Percentiles rank a stretch among this genome's conserved stretches.
Evolutionary conservation across 2,113 vertebrate genomes (phyloP).

Genomic region (Acanthochromis polyacanthus): DNA sequence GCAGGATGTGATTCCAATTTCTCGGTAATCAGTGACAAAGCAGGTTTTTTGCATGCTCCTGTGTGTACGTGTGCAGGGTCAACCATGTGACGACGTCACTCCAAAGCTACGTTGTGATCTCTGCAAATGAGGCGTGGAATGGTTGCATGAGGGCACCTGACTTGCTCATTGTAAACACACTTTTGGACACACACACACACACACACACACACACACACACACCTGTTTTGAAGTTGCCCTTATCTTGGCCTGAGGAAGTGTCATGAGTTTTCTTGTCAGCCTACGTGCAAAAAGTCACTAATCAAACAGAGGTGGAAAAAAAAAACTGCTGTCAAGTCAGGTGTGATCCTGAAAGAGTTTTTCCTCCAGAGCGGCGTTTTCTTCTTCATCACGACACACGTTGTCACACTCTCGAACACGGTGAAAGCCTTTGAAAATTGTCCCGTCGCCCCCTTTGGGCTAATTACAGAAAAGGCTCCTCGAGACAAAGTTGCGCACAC

Average conservation of each 20-base stretch:
- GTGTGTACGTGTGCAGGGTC: constrained; percentile 26
- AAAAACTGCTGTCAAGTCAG: constrained; percentile 1
- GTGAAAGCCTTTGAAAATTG: constrained; percentile 54
- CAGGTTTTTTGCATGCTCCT: constrained; percentile 8
- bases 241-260: constrained; percentile 12
- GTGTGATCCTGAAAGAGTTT: background rate
- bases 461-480: constrained; percentile 69
- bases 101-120: constrained; percentile 61
- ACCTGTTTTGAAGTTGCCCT: constrained; percentile 61
- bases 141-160: constrained; percentile 51
- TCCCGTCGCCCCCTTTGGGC: constrained; percentile 52
- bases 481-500: constrained; percentile 41
- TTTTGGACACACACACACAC: constrained; percentile 26
- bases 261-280: background rate
- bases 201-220: no score
- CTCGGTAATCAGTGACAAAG: constrained; percentile 17
- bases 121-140: constrained; percentile 62
- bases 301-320: constrained; percentile 31
- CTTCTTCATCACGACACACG: constrained; percentile 44
- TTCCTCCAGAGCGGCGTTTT: background rate
- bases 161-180: constrained; percentile 51
- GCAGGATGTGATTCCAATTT: background rate
- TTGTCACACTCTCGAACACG: constrained; percentile 48
- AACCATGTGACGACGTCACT: constrained; percentile 47
- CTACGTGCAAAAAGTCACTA: constrained; percentile 56